Base-by-base conservation (phyloP, 2,797 vertebrate species). In the Galaxias olidus region DNA sequence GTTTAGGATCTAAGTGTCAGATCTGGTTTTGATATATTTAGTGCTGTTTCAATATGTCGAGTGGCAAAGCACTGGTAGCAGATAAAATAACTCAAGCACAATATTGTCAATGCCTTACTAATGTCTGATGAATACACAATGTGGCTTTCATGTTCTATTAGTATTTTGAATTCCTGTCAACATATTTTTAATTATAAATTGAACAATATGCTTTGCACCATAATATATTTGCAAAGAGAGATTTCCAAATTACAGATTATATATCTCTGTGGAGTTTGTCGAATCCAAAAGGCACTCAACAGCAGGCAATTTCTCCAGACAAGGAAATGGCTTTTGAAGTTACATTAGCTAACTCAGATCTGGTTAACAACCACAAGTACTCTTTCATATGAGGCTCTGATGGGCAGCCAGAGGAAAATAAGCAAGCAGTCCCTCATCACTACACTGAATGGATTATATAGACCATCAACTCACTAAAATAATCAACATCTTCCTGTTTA, bases 271-370 rank as follows among this genome's bases (percentile, higher is more conserved):
- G 75, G 30, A 6, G 18, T 51, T 61, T 49, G 74, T 58, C 46
- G 15, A 63, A 69, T 74, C 52, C 40, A 65, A 9, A 63, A 42
- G 19, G 76, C 75, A 82, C 81, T 82, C 59, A 85, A 67, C 54
- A 53, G 69, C 59, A 19, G 61, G 18, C 20, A 60, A 62, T 74
- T 69, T 75, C 51, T 65, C 59, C 52, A 62, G 54, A 52, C 48
- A 51, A 14, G 14, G 42, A 20, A 63, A 53, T 48, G 55, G 72
- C 76, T 79, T 69, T 84, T 80, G 75, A 73, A 66, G 65, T 72
- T 71, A 70, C 84, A 88, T 86, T 85, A 83, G 75, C 72, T 41
- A 62, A 75, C 61, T 85, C 69, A 79, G 65, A 82, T 87, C 82
- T 83, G 62, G 63, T 76, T 78, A 84, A 82, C 74, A 73, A 77